Evolutionary conservation across 1,140 invertebrate species (phyloP), one percentile per base, ranked within the genome.

Genomic region (Aphelinus certus): DNA sequence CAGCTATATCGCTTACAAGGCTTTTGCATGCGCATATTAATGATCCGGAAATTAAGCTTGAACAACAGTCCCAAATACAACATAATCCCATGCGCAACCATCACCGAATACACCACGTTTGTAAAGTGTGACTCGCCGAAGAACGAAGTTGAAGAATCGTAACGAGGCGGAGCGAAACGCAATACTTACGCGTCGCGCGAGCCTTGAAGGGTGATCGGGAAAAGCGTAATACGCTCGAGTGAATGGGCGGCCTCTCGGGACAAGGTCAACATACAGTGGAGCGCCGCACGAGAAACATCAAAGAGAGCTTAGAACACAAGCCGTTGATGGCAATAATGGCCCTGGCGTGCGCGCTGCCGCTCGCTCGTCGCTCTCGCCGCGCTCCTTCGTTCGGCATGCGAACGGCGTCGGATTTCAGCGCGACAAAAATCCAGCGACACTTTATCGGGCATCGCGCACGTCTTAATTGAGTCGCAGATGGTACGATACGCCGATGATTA

Each of bases 121-220:
- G 26, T 10, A n/a, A 60, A 65, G 10, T 56, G 10, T 60, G 43
- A 43, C 58, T 48, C 26, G 42, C 53, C 57, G 70, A 70, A 60
- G 73, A 58, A 42, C 48, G 67, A 75, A 70, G 70, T 7, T 26
- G 61, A 70, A 75, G 70, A 65, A 75, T 61, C 46, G 58, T 62
- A 43, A 63, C 61, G 65, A 66, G 66, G 61, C 73, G 62, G 26
- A 26, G 26, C 26, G 26, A 26, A 26, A 26, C 26, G 26, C 26
- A 26, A 26, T 26, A 26, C 26, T 26, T 26, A 26, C 26, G 26
- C 26, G 26, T 26, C 26, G 26, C 26, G 26, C 26, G 26, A 26
- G 26, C 26, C 26, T 26, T 26, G 26, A 26, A 26, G 26, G 26
- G 60, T 64, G 67, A 75, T 75, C 58, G 60, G 61, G 47, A 63